These are phyloP conservation scores for Fulica atra DNA, from an alignment of 2,113 vertebrate species.

Conservation along the genomic window DNA sequence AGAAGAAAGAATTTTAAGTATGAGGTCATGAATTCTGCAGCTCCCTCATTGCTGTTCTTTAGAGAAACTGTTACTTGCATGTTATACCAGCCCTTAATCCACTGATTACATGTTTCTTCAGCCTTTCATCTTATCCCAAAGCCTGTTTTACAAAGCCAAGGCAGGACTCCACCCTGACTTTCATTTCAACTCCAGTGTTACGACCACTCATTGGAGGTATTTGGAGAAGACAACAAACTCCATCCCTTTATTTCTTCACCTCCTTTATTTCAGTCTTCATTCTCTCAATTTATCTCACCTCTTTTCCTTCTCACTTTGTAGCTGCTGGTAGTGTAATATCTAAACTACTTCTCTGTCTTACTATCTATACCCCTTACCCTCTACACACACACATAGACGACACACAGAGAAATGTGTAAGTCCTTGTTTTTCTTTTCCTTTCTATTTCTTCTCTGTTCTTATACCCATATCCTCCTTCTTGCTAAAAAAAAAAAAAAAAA, in stretches of 20 bases:
- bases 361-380: accelerated
- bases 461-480: not conserved
- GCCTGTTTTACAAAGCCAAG: not conserved
- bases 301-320: not conserved
- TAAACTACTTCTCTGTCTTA: not conserved
- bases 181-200: not conserved
- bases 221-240: not conserved
- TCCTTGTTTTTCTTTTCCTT: not conserved
- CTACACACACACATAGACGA: not conserved
- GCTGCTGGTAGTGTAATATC: not conserved
- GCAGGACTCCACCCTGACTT: not conserved
- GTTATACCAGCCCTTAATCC: not conserved
- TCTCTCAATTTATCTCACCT: not conserved
- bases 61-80: not conserved
- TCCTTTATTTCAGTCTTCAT: not conserved
- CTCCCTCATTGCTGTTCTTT: not conserved
- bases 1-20: not conserved
- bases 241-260: not conserved
- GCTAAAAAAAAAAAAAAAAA: not conserved
- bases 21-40: not conserved
- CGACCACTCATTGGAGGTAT: not conserved
- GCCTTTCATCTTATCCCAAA: not conserved
- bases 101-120: not conserved
- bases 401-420: not conserved
- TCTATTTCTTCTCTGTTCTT: not conserved